Conservation (phyloP, 2,888 invertebrate genomes). For the Sphaerophoria rueppellii region DNA sequence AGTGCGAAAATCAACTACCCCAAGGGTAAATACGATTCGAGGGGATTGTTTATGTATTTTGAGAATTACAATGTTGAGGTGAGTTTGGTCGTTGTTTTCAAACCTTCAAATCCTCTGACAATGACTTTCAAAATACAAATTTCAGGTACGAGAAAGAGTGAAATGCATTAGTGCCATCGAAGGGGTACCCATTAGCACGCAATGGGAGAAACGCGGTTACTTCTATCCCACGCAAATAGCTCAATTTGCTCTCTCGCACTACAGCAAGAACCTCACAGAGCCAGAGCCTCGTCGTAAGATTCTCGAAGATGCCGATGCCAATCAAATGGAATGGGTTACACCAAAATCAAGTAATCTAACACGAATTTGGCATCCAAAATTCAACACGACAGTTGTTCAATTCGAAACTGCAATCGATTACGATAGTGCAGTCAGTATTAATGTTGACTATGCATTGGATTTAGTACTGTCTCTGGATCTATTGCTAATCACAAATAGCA, state of each 20-base stretch:
- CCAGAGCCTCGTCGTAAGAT: slow-evolving; percentile 88
- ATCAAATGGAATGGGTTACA: slow-evolving; percentile 88
- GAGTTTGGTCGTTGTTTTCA: slow-evolving; percentile 23
- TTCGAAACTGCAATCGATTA: slow-evolving; percentile 89
- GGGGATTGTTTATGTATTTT: slow-evolving; percentile 97
- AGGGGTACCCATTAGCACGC: slow-evolving; percentile 97
- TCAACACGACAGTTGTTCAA: slow-evolving; percentile 86
- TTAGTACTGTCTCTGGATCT: slow-evolving; percentile 90
- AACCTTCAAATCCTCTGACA: background rate
- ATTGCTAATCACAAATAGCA: slow-evolving; percentile 87
- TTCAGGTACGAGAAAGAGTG: slow-evolving; percentile 91
- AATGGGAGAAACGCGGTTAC: slow-evolving; percentile 98
- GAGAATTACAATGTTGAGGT: slow-evolving; percentile 98
- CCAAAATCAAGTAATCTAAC: slow-evolving; percentile 87
- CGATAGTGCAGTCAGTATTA: slow-evolving; percentile 87
- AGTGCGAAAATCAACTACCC: slow-evolving; percentile 95
- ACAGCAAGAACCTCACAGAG: slow-evolving; percentile 96
- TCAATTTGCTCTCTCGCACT: slow-evolving; percentile 98
- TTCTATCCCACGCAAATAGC: slow-evolving; percentile 99
- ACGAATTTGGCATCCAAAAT: slow-evolving; percentile 85
- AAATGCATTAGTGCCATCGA: slow-evolving; percentile 97
- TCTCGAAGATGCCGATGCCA: slow-evolving; percentile 89
- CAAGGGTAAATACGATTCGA: slow-evolving; percentile 93
- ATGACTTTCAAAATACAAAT: slow-evolving; percentile 14
- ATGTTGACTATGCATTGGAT: slow-evolving; percentile 87